A percentile compares a stretch with the other conserved stretches of the same genome.
phyloP scores from a whole-genome alignment of 2,113 vertebrate species.

The Gobius niger region DNA sequence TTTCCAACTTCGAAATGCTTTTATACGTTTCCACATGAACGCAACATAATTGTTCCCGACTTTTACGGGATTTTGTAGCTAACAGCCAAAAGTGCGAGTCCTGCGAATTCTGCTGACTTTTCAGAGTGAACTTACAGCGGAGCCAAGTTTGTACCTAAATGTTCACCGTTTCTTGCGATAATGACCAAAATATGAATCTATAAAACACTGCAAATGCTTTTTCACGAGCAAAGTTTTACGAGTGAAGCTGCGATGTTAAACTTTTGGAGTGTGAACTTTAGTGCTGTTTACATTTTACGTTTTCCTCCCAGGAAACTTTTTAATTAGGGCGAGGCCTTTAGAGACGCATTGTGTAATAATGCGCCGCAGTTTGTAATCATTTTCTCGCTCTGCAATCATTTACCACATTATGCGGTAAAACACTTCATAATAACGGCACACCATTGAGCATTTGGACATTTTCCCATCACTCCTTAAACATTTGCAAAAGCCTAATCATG shows the following conservation, averaged over 20 bases:
- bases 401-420: too few relatives aligned
- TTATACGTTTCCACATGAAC: conserved; percentile 1
- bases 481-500: too few relatives aligned
- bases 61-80: background rate
- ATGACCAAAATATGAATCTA: background rate
- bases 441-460: too few relatives aligned
- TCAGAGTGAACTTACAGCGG: background rate
- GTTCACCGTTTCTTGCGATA: background rate
- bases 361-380: too few relatives aligned
- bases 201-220: too few relatives aligned
- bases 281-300: background rate
- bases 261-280: background rate
- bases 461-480: too few relatives aligned
- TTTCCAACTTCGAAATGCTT: background rate
- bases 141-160: background rate
- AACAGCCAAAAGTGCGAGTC: background rate
- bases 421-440: too few relatives aligned
- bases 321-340: too few relatives aligned
- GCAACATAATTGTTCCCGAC: background rate
- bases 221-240: too few relatives aligned
- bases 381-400: too few relatives aligned
- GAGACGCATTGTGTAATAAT: too few relatives aligned
- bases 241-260: background rate
- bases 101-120: background rate
- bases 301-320: background rate